Percentiles rank a stretch among this genome's conserved stretches.
Conservation (phyloP, 2,797 vertebrate species). For the Pseudochirops corinnae region DNA sequence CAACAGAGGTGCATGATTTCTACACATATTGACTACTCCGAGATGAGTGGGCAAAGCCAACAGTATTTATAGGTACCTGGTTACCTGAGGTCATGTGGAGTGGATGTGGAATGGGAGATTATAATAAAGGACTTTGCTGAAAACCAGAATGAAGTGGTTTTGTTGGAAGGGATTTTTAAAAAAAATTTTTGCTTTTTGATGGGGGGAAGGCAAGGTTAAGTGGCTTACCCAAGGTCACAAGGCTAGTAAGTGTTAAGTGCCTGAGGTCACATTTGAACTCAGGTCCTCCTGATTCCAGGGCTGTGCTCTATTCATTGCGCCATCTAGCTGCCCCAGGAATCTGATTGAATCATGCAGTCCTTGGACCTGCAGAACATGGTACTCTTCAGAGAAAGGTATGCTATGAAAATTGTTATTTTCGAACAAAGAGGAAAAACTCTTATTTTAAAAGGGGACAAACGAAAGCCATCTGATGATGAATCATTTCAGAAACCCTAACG, state of each 20-base stretch:
- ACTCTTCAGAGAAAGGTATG: neutral
- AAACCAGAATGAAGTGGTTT: constrained; percentile 32
- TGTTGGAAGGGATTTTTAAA: neutral
- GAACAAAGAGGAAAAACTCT: neutral
- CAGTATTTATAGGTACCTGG: constrained; percentile 61
- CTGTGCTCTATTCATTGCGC: no score
- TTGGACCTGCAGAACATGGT: neutral
- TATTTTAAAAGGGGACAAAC: neutral
- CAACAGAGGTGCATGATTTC: constrained; percentile 79
- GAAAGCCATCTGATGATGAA: rapidly evolving
- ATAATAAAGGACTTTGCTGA: constrained; percentile 85
- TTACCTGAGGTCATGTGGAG: neutral
- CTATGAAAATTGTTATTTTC: rapidly evolving
- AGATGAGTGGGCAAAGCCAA: constrained; percentile 48
- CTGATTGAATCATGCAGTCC: neutral
- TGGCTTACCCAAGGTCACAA: no score
- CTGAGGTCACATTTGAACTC: no score
- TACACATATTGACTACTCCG: constrained; percentile 61
- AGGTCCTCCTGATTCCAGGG: no score
- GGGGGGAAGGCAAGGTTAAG: no score
- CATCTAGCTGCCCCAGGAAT: no score
- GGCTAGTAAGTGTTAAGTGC: no score
- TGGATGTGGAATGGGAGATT: constrained; percentile 47
- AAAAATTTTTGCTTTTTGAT: no score
- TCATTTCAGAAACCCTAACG: neutral